phyloP scores from a whole-genome alignment of 2,797 vertebrate genomes.

The Anguilla megastoma region DNA sequence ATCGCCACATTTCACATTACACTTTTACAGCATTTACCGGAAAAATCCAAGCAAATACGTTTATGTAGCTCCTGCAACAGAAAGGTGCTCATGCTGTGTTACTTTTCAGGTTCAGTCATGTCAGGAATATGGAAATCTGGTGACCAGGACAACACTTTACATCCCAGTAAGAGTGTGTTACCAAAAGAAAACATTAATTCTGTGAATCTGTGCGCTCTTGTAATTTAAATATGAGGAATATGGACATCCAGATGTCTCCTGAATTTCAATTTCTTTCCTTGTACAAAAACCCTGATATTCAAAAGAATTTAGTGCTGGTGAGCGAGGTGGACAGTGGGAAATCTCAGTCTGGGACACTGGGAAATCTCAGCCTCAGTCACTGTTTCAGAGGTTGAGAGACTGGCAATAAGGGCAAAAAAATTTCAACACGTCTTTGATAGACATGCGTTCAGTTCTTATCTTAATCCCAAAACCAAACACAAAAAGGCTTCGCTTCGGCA shows the following conservation, averaged over 20 bases:
- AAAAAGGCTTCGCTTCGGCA: conserved; percentile 36
- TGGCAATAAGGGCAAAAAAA: background rate
- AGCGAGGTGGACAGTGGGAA: background rate
- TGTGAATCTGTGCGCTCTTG: background rate
- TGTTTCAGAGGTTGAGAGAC: background rate
- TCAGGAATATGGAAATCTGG: background rate
- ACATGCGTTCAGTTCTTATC: background rate
- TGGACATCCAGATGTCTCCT: background rate
- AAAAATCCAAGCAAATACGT: background rate
- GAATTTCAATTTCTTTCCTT: background rate
- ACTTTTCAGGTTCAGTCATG: too few species aligned
- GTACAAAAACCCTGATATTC: background rate
- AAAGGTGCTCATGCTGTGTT: too few species aligned
- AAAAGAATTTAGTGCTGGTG: background rate
- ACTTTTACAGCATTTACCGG: background rate
- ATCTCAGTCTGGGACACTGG: too few species aligned
- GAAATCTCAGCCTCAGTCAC: too few species aligned
- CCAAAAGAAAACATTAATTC: too few species aligned
- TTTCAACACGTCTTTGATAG: background rate
- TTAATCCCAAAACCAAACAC: background rate
- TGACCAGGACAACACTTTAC: background rate
- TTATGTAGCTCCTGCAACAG: background rate
- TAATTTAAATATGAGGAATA: background rate
- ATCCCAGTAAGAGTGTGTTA: too few species aligned
- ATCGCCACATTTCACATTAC: background rate